Evolutionary conservation across 2,797 vertebrate genomes (phyloP), one percentile per base, ranked within the genome.

Genomic region (Carcharodon carcharias): DNA sequence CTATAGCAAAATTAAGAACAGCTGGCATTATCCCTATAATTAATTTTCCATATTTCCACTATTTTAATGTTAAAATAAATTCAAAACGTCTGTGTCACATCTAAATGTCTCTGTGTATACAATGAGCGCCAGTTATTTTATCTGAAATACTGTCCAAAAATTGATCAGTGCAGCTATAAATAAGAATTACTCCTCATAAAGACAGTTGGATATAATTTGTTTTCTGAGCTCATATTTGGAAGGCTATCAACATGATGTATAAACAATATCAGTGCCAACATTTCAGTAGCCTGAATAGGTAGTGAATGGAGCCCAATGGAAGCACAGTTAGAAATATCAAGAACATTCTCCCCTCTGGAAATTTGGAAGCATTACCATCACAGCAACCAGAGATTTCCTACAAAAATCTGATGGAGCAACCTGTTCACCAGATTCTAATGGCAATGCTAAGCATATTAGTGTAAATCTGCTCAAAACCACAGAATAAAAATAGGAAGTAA

Each of bases 171-270:
- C 45, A 71, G 50, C 45, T 63, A 77, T 95, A 95, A 95, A 56
- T 77, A 95, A 54, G 73, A 73, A 95, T 71, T 95, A 58, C 67
- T 95, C 91, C n/a, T 67, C n/a, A 63, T 45, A 14, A 93, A 11
- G 58, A 65, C 58, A 92, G 89, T 92, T 92, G 89, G 89, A 92
- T 92, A 67, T 54, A 35, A 95, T 95, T 95, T 95, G 67, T 77
- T 71, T 71, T 71, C 94, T 95, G 69, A 95, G 94, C 45, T 77
- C 94, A 95, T 95, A 77, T 77, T 95, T 95, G 94, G 94, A 95
- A 95, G 31, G 14, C 69, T 95, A 56, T 54, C 94, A 95, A 95
- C 94, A 95, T 73, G 65, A 95, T 71, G 45, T 73, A 54, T 95
- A 95, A 73, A 58, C 67, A 95, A 21, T 16, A 56, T 54, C 67